Conservation (phyloP, 2,888 invertebrate species). For the Leucophora obtusa region DNA sequence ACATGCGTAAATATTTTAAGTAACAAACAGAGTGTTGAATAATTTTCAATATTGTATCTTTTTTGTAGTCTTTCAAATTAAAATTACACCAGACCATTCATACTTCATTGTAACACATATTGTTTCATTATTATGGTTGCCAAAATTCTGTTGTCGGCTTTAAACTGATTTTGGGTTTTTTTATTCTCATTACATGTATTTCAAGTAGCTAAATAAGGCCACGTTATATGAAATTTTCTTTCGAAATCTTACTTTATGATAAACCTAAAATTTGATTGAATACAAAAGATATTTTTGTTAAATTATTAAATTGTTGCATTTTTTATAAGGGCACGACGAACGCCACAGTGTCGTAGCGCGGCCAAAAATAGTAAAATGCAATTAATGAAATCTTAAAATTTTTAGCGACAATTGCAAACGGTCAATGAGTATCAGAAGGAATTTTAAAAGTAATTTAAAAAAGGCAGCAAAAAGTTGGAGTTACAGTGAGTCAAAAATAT, state of each 20-base stretch:
- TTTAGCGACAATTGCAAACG: too few species aligned
- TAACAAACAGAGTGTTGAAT: background rate
- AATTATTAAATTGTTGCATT: background rate
- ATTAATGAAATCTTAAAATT: too few species aligned
- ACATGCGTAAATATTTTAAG: background rate
- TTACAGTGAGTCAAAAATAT: too few species aligned
- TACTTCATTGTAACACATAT: background rate
- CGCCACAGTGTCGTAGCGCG: too few species aligned
- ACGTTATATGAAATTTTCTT: constrained; percentile 5
- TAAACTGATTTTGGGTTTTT: background rate
- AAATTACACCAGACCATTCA: background rate
- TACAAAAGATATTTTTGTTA: background rate
- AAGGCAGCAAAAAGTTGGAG: too few species aligned
- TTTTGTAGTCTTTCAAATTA: too few species aligned
- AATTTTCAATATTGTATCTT: background rate
- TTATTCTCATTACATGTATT: background rate
- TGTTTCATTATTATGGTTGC: constrained; percentile 9
- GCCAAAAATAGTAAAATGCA: too few species aligned
- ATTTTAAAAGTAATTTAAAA: too few species aligned
- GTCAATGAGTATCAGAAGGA: too few species aligned
- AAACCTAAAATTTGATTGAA: background rate
- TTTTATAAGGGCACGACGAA: background rate
- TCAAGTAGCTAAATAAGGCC: constrained; percentile 33
- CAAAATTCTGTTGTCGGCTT: background rate
- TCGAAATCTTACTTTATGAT: constrained; percentile 34